These are phyloP conservation scores for Sternotherus odoratus DNA, from an alignment of 2,797 vertebrate species.

Conservation along the genomic window DNA sequence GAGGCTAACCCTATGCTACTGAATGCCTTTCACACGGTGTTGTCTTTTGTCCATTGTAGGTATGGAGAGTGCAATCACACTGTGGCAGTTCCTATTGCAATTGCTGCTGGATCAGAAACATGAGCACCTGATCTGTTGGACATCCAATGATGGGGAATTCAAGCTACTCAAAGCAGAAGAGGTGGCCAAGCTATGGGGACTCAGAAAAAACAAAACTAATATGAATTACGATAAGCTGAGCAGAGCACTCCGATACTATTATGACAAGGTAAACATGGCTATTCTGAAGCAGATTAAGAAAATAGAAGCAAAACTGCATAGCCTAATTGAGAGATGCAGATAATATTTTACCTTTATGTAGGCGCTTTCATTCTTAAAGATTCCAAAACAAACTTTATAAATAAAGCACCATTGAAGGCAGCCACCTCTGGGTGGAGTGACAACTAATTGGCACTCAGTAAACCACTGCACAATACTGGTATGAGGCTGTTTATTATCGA, in stretches of 20 bases:
- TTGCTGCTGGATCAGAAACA: conserved; percentile 96
- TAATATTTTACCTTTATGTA: conserved; percentile 40
- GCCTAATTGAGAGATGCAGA: neutral
- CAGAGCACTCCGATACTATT: conserved; percentile 96
- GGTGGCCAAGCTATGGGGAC: conserved; percentile 97
- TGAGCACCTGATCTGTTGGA: conserved; percentile 98
- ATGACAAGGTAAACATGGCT: conserved; percentile 91
- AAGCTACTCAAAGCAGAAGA: conserved; percentile 98
- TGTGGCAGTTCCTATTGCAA: conserved; percentile 99
- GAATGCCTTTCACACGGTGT: conserved; percentile 44
- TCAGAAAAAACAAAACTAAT: conserved; percentile 98
- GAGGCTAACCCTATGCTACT: conserved; percentile 15
- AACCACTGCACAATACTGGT: neutral
- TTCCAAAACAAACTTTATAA: conserved; percentile 3
- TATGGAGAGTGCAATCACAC: conserved; percentile 98
- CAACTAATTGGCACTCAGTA: neutral
- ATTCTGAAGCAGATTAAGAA: neutral
- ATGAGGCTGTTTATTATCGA: conserved; percentile 8
- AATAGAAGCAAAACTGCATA: neutral
- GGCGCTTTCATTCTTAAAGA: conserved; percentile 31
- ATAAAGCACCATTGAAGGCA: neutral
- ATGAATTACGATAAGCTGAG: conserved; percentile 99
- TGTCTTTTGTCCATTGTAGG: conserved; percentile 78
- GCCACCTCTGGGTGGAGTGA: conserved; percentile 7
- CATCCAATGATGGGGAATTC: conserved; percentile 96